Conservation (phyloP, 2,113 vertebrate genomes). For the Poeciliopsis prolifica region DNA sequence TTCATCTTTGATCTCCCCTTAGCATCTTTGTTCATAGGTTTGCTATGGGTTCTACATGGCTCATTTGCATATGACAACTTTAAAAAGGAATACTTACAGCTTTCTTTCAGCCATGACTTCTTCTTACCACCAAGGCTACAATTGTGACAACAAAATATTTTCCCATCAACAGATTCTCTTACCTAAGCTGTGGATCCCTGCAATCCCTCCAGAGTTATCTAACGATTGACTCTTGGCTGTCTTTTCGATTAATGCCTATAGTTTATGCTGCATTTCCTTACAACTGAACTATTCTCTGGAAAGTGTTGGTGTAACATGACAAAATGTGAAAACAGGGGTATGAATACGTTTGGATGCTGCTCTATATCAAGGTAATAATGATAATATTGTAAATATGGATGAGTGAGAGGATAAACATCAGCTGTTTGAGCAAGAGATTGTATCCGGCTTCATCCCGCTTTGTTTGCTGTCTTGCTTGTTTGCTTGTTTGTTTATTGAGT, state of each 20-base stretch:
- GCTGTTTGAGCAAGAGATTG: constrained; percentile 67
- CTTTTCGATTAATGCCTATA: neutral
- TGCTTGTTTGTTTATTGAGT: constrained; percentile 66
- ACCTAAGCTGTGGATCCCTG: neutral
- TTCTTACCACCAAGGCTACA: neutral
- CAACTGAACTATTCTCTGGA: too few species aligned
- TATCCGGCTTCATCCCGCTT: constrained; percentile 53
- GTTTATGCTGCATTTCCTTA: too few species aligned
- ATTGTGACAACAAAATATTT: neutral
- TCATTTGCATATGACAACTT: too few species aligned
- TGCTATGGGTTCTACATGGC: too few species aligned
- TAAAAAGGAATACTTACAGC: too few species aligned
- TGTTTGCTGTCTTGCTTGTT: constrained; percentile 60
- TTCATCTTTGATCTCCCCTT: too few species aligned
- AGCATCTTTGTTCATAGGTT: too few species aligned
- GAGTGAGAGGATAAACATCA: constrained; percentile 67
- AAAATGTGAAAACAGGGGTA: neutral
- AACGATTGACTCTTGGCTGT: neutral
- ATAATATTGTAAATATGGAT: constrained; percentile 57
- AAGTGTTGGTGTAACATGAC: neutral
- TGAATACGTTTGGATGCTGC: neutral
- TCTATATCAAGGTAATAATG: constrained; percentile 24
- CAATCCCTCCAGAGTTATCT: neutral
- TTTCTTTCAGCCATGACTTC: neutral
- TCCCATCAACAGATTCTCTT: neutral